These are phyloP conservation scores for Eretmochelys imbricata DNA, from an alignment of 2,113 vertebrate genomes.

Conservation along the genomic window DNA sequence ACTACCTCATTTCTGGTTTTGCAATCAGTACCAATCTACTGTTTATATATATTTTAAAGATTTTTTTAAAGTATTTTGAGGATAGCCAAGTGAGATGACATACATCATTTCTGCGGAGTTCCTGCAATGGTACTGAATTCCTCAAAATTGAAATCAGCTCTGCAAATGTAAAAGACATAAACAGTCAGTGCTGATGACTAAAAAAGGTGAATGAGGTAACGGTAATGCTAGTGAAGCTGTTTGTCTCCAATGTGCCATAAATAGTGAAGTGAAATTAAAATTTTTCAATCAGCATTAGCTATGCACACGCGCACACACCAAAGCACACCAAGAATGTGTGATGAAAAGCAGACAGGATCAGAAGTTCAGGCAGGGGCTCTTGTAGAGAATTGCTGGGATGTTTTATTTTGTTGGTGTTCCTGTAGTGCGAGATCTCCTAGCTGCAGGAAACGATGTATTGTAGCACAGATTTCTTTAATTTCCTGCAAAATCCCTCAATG, in stretches of 20 bases:
- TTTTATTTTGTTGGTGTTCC: constrained; percentile 49
- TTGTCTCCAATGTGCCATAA: constrained; percentile 76
- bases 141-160: constrained; percentile 71
- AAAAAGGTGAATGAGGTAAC: constrained; percentile 77
- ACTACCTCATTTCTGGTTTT: constrained; percentile 62
- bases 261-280: constrained; percentile 72
- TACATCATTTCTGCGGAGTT: constrained; percentile 64
- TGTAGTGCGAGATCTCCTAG: constrained; percentile 23
- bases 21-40: constrained; percentile 61
- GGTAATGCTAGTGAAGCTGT: constrained; percentile 55
- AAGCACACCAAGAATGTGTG: background rate
- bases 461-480: constrained; percentile 60
- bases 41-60: constrained; percentile 61
- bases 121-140: constrained; percentile 63
- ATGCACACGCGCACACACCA: background rate
- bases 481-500: constrained; percentile 42
- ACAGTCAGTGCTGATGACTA: constrained; percentile 69
- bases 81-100: constrained; percentile 67
- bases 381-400: background rate
- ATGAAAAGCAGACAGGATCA: constrained; percentile 68
- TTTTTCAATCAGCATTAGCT: constrained; percentile 62
- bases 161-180: constrained; percentile 77
- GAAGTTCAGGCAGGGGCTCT: constrained; percentile 57
- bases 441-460: constrained; percentile 49
- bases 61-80: constrained; percentile 39